Conservation (phyloP, 1,140 invertebrate genomes). For the Homalodisca vitripennis region DNA sequence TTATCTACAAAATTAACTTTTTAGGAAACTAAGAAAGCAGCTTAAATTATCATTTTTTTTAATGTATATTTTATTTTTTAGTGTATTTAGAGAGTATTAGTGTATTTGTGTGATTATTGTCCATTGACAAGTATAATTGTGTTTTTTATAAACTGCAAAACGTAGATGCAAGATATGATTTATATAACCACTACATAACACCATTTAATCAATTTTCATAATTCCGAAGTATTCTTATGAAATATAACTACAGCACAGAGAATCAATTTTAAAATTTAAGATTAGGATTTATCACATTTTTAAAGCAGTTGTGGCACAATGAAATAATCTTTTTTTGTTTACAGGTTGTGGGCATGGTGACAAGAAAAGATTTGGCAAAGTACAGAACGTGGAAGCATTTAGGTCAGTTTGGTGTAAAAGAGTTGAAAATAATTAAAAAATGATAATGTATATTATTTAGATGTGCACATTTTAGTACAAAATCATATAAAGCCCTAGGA, state of each 20-base stretch:
- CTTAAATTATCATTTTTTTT: too few species aligned
- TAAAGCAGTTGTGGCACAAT: neutral
- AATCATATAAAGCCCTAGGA: too few species aligned
- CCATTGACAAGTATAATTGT: too few species aligned
- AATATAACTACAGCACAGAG: neutral
- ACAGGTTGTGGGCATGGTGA: conserved; percentile 92
- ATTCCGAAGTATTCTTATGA: neutral
- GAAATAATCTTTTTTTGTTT: neutral
- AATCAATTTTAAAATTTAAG: neutral
- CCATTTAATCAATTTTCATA: neutral
- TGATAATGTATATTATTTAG: too few species aligned
- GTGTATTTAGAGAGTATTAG: too few species aligned
- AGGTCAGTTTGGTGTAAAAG: conserved; percentile 72
- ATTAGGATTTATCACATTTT: neutral
- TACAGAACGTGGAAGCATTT: conserved; percentile 71
- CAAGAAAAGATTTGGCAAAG: conserved; percentile 88
- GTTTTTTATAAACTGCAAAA: neutral
- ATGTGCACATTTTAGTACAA: too few species aligned
- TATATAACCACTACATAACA: neutral
- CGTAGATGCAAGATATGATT: neutral
- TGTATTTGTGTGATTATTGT: too few species aligned
- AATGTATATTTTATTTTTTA: too few species aligned
- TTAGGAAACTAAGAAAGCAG: too few species aligned
- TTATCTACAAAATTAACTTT: too few species aligned
- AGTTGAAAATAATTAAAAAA: conserved; percentile 58